A percentile compares a stretch with the other conserved stretches of the same genome.
Conservation (phyloP, 2,888 invertebrate species). For the Agelastica alni region DNA sequence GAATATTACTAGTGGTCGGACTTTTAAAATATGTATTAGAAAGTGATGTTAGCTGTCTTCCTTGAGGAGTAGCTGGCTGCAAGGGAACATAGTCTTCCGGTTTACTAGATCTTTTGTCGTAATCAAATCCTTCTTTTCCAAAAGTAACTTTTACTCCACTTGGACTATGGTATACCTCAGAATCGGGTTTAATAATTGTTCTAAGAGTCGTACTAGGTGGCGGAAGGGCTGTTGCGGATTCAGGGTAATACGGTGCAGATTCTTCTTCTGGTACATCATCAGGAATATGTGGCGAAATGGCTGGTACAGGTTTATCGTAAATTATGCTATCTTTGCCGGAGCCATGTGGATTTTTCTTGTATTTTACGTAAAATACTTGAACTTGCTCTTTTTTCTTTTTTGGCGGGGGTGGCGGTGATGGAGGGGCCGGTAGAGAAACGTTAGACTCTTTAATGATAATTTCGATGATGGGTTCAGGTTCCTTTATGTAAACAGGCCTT, state of each 20-base stretch:
- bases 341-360: constrained; percentile 79
- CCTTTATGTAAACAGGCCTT: constrained; percentile 63
- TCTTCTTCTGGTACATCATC: constrained; percentile 61
- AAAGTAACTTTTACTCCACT: constrained; percentile 84
- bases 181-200: constrained; percentile 85
- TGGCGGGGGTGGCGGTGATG: constrained; percentile 59
- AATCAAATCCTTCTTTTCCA: constrained; percentile 66
- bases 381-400: constrained; percentile 79
- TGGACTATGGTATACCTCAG: constrained; percentile 79
- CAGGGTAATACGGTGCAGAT: constrained; percentile 54
- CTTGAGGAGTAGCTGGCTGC: constrained; percentile 37
- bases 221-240: constrained; percentile 54
- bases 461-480: constrained; percentile 89
- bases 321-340: constrained; percentile 73
- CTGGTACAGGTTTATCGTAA: constrained; percentile 80
- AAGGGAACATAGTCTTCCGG: constrained; percentile 54
- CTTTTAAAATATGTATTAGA: constrained; percentile 42
- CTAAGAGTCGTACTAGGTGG: constrained; percentile 78
- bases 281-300: constrained; percentile 70
- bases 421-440: constrained; percentile 72
- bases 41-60: constrained; percentile 46
- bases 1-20: constrained; percentile 32
- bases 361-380: constrained; percentile 89
- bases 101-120: constrained; percentile 56
- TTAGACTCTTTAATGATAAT: constrained; percentile 91